Base-by-base conservation (phyloP, 2,888 invertebrate genomes). In the Drosophila mimica region DNA sequence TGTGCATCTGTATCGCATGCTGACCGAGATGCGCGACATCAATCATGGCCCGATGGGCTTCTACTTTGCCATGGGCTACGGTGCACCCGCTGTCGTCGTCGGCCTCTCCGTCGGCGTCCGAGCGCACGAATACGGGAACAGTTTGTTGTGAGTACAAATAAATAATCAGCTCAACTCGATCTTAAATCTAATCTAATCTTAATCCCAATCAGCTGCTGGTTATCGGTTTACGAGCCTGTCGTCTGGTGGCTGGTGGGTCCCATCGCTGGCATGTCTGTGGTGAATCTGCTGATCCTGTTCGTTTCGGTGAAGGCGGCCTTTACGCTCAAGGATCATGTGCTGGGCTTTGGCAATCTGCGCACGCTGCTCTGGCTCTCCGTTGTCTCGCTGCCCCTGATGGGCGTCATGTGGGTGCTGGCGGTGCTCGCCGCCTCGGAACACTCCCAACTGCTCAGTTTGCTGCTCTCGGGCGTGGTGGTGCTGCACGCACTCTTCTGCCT, bases 171-270 rank as follows among this genome's bases (percentile, higher is more conserved):
- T 17, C 17, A n/a, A 4, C 11, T 54, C 3, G 0, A 38, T n/a
- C 3, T 38, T n/a, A 8, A 17, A 13, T 53, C 25, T 25, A 34
- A 49, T 49, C 17, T 3, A 49, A 49, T 28, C 17, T 17, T 9
- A 3, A 17, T 11, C 5, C 3, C 49, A 49, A 49, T 49, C 17
- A 98, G 98, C 92, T 99, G 99, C 93, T 99, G 99, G 99, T 94
- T 99, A 74, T 97, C 97, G 11, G 96, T 98, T 49, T 97, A 98
- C 92, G 98, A 98, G 92, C 96, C 97, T 30, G 97, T 98, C 30
- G 97, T 99, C 52, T 99, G 99, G 99, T 97, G 98, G 94, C 95
- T 99, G 88, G 97, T 99, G 81, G 97, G 98, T 4, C 99, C 99
- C 8, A 96, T 98, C 36, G 96, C 96, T 38, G 94, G 96, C 70